phyloP scores from a whole-genome alignment of 2,113 vertebrate species.

The Procavia capensis region DNA sequence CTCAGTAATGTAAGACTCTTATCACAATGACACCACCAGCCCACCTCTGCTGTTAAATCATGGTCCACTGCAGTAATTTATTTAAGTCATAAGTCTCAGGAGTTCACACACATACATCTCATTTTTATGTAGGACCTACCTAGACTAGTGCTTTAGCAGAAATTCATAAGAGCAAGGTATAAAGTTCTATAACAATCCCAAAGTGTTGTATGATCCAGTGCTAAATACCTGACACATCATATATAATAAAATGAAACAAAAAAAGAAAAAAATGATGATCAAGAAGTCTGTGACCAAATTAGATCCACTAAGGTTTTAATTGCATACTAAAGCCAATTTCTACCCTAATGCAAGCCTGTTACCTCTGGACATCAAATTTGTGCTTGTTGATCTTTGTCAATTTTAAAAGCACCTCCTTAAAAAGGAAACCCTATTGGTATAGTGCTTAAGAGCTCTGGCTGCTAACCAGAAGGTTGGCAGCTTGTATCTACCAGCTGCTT shows the following conservation, averaged over 20 bases:
- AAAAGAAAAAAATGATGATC: not conserved
- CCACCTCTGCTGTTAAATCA: not conserved
- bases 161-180: not conserved
- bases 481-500: no score
- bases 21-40: not conserved
- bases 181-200: not conserved
- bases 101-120: not conserved
- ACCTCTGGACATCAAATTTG: not conserved
- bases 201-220: not conserved
- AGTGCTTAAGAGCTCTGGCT: no score
- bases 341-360: not conserved
- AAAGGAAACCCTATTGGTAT: no score
- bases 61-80: not conserved
- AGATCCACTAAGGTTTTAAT: not conserved
- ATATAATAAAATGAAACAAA: not conserved
- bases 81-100: not conserved
- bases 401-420: slow-evolving; percentile 28
- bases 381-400: slow-evolving; percentile 18
- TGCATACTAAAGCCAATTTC: not conserved
- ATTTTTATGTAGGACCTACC: not conserved
- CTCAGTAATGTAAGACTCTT: slow-evolving; percentile 27
- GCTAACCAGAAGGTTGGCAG: no score
- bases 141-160: not conserved
- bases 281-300: not conserved
- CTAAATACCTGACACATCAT: not conserved